Conservation (phyloP, 2,797 vertebrate species). For the Falco berigora region DNA sequence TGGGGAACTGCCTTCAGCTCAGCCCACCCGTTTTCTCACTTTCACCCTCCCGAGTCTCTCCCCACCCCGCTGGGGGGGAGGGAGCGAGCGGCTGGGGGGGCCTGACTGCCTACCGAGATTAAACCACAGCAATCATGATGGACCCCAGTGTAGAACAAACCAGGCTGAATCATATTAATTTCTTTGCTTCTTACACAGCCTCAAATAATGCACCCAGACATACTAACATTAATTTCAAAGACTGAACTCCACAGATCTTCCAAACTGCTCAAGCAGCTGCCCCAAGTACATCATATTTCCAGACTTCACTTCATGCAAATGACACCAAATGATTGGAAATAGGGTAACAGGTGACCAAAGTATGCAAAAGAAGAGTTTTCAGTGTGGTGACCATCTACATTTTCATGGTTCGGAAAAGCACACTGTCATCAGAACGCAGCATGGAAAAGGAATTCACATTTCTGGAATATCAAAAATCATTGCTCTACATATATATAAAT, state of each 20-base stretch:
- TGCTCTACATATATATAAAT: no score
- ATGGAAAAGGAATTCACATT: not conserved
- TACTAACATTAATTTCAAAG: not conserved
- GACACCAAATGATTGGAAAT: not conserved
- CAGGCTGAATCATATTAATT: not conserved
- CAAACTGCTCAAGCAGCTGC: not conserved
- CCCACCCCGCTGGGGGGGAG: not conserved
- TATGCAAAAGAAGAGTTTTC: not conserved
- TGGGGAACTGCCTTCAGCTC: not conserved
- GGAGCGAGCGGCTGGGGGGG: fast-evolving
- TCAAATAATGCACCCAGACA: not conserved
- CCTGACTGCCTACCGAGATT: not conserved
- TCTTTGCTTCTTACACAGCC: not conserved
- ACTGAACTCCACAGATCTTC: not conserved
- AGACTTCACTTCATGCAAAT: not conserved
- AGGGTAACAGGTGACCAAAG: not conserved
- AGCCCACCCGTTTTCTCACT: fast-evolving
- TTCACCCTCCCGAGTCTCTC: not conserved
- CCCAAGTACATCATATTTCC: not conserved
- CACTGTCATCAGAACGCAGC: not conserved
- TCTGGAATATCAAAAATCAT: not conserved
- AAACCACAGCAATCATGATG: not conserved
- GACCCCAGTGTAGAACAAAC: not conserved
- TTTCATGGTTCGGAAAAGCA: not conserved
- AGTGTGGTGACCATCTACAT: not conserved